Evolutionary conservation across 1,140 invertebrate genomes (phyloP), one percentile per base, ranked within the genome.

Genomic region (Coptotermes formosanus): DNA sequence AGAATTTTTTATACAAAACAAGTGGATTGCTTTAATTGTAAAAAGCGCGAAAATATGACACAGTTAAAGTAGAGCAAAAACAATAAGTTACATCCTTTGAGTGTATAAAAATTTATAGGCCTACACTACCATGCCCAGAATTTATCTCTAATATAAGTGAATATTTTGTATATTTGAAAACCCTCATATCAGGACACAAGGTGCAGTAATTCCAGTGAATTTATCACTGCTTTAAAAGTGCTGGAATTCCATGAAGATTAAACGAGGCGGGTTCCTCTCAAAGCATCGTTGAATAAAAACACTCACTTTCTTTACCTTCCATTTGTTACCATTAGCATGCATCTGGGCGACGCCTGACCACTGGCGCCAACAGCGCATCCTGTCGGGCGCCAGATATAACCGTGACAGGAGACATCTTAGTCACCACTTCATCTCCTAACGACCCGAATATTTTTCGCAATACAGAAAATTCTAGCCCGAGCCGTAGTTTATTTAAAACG

Each of bases 271-370:
- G 64, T 75, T 75, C 30, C 64, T 75, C 8, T 75, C 3, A 75
- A 75, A 9, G 64, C 64, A 14, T n/a, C 25, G n/a, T 12, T 30
- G n/a, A 30, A 75, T 75, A 75, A 75, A 75, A 75, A 75, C 64
- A 75, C 30, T 25, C n/a, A 75, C 64, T 75, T 75, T n/a, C 64
- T 30, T 75, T 14, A 75, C 64, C 64, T 75, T 75, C 64, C 64
- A 75, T 75, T 75, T 75, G 64, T 75, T 75, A 75, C 64, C 25
- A 75, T 75, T 75, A 75, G 64, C 64, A 75, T 75, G n/a, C 3
- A 75, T 75, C 64, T 75, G n/a, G 64, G 64, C n/a, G 64, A 75
- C 64, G 64, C n/a, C 64, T 75, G 25, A 8, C 64, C 64, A 75
- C 25, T 75, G 64, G 64, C 64, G 64, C 64, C 64, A 30, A 3